Percentiles rank a stretch among this genome's conserved stretches.
Evolutionary conservation across 2,113 vertebrate species (phyloP).

Genomic region (Acanthochromis polyacanthus): DNA sequence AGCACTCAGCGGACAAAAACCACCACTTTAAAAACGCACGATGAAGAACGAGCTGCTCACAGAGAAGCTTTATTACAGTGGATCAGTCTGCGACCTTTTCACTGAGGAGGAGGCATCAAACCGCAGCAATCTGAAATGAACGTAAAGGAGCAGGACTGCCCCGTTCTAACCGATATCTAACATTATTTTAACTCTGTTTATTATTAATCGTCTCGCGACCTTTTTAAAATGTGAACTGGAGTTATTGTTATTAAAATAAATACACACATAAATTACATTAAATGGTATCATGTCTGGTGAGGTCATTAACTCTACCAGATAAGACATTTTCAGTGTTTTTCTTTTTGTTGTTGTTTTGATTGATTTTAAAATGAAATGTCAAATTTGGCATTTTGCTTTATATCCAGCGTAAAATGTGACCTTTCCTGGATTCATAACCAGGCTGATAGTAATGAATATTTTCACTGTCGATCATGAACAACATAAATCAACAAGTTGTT

Average conservation of each 20-base stretch:
- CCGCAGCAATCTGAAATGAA: neutral
- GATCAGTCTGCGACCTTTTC: slow-evolving; percentile 26
- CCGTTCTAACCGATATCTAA: neutral
- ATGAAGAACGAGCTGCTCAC: neutral
- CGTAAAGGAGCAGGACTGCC: too few relatives aligned
- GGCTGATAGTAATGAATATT: too few relatives aligned
- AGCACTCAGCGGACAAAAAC: slow-evolving; percentile 4
- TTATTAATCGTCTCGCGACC: slow-evolving; percentile 11
- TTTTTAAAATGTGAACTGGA: slow-evolving; percentile 10
- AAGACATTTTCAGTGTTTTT: too few relatives aligned
- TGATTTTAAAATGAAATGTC: neutral
- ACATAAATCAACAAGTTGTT: too few relatives aligned
- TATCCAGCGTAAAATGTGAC: too few relatives aligned
- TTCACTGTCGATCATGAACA: too few relatives aligned
- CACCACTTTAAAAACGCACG: neutral
- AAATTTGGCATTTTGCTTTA: neutral
- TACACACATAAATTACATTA: neutral
- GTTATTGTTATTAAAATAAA: slow-evolving; percentile 23
- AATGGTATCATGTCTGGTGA: too few relatives aligned
- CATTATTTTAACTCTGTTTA: neutral
- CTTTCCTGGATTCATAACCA: too few relatives aligned
- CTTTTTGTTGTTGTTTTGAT: too few relatives aligned
- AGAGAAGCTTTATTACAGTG: neutral
- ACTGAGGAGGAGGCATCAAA: neutral
- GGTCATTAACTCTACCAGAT: too few relatives aligned